Base-by-base conservation (phyloP, 1,140 invertebrate genomes). In the Cotesia vestalis region DNA sequence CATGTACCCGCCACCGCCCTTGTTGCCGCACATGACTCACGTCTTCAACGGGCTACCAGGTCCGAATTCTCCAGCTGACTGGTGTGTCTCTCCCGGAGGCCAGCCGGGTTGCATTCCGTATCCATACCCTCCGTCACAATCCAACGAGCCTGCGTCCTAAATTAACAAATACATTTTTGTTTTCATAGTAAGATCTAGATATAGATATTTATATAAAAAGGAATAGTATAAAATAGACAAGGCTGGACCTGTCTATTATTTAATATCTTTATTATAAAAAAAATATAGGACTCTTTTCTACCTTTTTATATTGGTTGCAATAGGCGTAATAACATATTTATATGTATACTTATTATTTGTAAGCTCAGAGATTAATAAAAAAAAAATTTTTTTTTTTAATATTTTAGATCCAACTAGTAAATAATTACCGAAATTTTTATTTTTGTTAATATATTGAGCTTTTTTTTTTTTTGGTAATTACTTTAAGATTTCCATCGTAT, bases 401-500 rank as follows among this genome's bases (percentile, higher is more conserved):
- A 2, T 27, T 27, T 27, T 27, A 27, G 27, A 27, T 17, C 17
- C 17, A 17, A 17, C 17, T 17, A 0, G 17, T 17, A 17, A 17
- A 17, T 17, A 17, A 17, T 17, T 17, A 17, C 17, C 17, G 0
- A 17, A 17, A 2, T 27, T 27, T 27, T 27, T 27, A 27, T 27
- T 27, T 27, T 27, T 27, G 27, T 27, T 27, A 27, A 27, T 27
- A 27, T 27, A 2, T 27, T 27, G 27, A 27, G 27, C 27, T 27
- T 27, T 27, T 27, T 27, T 27, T 27, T 2, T 27, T 17, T 17
- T 17, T 17, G 55, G 6, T 61, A 3, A 46, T 46, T 11, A 46
- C 27, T 72, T 85, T 35, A 72, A 35, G 71, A 72, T 77, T 80
- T 83, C 84, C 84, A 86, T 69, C 82, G 82, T 38, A 83, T 83